Base-by-base conservation (phyloP, 2,888 invertebrate species). In the Thumatha senex region DNA sequence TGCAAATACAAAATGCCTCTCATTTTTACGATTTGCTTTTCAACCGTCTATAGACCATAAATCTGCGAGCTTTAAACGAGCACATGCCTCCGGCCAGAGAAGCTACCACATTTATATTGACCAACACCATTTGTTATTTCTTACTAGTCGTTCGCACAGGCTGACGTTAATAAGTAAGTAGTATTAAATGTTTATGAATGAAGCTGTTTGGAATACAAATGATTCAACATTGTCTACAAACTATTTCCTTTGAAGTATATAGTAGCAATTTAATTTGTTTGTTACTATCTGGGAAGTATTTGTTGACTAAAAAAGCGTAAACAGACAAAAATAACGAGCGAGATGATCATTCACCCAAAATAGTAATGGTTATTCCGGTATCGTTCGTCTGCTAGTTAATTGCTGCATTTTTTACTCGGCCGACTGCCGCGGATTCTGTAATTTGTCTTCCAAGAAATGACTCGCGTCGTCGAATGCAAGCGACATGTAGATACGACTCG, bases 401-500 rank as follows among this genome's bases (percentile, higher is more conserved):
- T 91, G 89, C 89, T 80, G 84, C 83, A 83, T 89, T 89, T 90
- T 89, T 89, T 87, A 81, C 79, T 76, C 79, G 82, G 82, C 72
- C 80, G 78, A 74, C 84, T 82, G 84, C 80, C 83, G 77, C 71
- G 80, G 84, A 85, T 88, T 86, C 82, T 70, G 89, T 90, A 87
- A 91, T 91, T 91, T 91, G 90, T 91, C 90, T 91, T 91, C 90
- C 72, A 74, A 89, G 90, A 91, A 91, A 91, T 90, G 90, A 89
- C 89, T 82, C 90, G 89, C 87, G 89, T 91, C 90, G 89, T 89
- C 90, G 87, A 80, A 85, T 83, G 84, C 84, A 80, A 78, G 82
- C 73, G 89, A 88, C 88, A 86, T 87, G 87, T 86, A 85, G 86
- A 86, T 86, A 78, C 78, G 73, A 63, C 71, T 61, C 51, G 49